phyloP scores from a whole-genome alignment of 2,113 vertebrate genomes.

The Stigmatopora argus region DNA sequence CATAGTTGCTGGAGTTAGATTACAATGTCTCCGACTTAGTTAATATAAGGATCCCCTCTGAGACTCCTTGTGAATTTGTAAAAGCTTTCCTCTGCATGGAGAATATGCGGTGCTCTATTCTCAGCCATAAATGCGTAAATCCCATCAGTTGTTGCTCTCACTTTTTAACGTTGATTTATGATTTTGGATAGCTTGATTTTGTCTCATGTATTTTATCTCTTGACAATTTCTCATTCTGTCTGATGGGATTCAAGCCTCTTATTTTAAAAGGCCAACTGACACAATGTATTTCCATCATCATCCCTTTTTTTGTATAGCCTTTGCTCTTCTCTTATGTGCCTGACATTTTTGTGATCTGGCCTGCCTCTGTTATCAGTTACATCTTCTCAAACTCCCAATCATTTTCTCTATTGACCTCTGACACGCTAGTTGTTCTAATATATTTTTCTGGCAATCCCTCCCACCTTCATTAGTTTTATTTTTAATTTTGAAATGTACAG shows the following conservation, averaged over 20 bases:
- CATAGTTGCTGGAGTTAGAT: constrained; percentile 2
- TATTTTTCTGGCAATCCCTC: constrained; percentile 22
- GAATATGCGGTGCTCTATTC: neutral
- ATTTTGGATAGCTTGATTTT: constrained; percentile 5
- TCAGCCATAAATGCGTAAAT: neutral
- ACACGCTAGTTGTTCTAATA: constrained; percentile 12
- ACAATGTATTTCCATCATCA: constrained; percentile 5
- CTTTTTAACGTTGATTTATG: neutral
- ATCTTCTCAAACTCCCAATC: constrained; percentile 37
- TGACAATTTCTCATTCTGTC: constrained; percentile 6
- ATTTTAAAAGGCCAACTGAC: constrained; percentile 30
- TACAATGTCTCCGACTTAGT: constrained; percentile 2
- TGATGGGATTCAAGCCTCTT: constrained; percentile 1
- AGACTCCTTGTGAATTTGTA: constrained; percentile 3
- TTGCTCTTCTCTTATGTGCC: constrained; percentile 18
- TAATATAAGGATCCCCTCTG: neutral
- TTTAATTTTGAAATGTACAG: constrained; percentile 33
- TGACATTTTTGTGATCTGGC: constrained; percentile 29
- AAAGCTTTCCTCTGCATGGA: constrained; percentile 5
- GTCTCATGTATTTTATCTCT: constrained; percentile 2
- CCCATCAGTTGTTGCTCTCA: neutral
- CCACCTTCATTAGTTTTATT: constrained; percentile 9
- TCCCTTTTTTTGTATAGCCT: constrained; percentile 9
- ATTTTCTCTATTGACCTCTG: constrained; percentile 24
- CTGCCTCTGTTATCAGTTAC: constrained; percentile 24